Percentiles rank a stretch among this genome's conserved stretches.
phyloP scores from a whole-genome alignment of 53 echinoderm and acorn worm species.

The Paracentrotus lividus region DNA sequence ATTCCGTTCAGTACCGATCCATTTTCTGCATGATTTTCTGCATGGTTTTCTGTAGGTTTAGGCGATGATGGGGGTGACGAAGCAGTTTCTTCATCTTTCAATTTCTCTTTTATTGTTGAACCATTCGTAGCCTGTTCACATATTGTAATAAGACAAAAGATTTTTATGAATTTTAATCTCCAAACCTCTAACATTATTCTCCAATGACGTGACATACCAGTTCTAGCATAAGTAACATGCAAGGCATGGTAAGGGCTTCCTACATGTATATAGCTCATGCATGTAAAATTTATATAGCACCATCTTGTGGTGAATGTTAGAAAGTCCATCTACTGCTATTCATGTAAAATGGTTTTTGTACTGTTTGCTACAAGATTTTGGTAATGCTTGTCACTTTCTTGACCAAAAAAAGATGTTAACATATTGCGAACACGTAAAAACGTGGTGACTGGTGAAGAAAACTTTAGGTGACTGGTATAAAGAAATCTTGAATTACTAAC shows the following conservation, averaged over 20 bases:
- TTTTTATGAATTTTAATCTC: background rate
- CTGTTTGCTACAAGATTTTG: too few species aligned
- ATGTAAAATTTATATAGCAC: background rate
- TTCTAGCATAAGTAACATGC: background rate
- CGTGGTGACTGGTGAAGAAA: too few species aligned
- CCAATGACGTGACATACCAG: background rate
- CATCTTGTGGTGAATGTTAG: background rate
- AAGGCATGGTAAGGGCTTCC: background rate
- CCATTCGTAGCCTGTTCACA: conserved; percentile 46
- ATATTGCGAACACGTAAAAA: too few species aligned
- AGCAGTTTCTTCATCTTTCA: conserved; percentile 13
- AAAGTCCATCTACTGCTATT: background rate
- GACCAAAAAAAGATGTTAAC: too few species aligned
- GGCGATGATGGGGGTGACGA: conserved; percentile 4
- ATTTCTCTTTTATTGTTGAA: conserved; percentile 18
- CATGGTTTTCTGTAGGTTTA: conserved; percentile 27
- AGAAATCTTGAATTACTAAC: too few species aligned
- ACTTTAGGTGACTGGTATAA: too few species aligned
- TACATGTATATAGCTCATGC: background rate
- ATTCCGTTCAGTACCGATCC: conserved; percentile 46
- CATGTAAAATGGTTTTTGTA: too few species aligned
- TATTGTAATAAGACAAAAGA: background rate
- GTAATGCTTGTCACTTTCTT: too few species aligned
- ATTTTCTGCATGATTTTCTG: conserved; percentile 7
- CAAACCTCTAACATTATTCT: background rate